Base-by-base conservation (phyloP, 2,888 invertebrate species). In the Dascillus cervinus region DNA sequence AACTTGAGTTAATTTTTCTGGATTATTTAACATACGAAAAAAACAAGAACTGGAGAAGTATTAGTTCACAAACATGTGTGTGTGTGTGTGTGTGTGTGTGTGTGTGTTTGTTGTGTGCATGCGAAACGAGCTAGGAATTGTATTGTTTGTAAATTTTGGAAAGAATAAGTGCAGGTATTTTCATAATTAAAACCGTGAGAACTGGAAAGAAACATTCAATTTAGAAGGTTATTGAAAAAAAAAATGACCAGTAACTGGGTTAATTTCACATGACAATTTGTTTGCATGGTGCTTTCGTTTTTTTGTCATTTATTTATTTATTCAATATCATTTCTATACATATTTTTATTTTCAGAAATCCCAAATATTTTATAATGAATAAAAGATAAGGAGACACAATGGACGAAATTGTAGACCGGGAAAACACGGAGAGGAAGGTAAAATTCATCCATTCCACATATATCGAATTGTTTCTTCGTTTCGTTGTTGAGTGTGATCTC, bases 301-400 rank as follows among this genome's bases (percentile, higher is more conserved):
- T n/a, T n/a, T n/a, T n/a, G n/a, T n/a, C n/a, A n/a, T n/a, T n/a
- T n/a, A n/a, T n/a, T n/a, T n/a, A n/a, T 24, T 24, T n/a, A 24
- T 3, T 3, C 13, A 24, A 13, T 24, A 9, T 27, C 11, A 11
- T 19, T 17, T 28, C 1, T 28, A 28, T 20, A n/a, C n/a, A 24
- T 23, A 21, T 9, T 13, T 29, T 22, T 29, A 29, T 23, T 26
- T 29, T 15, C 26, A 34, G 34, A 29, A 26, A 34, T 29, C 14
- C 25, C 26, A 29, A 13, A 25, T 26, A 26, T 24, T 26, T 35
- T 15, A 36, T 26, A 33, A 37, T 37, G 37, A 25, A 28, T 29
- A 25, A 29, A 25, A 25, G 26, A 28, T 27, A 37, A 20, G 17
- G n/a, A n/a, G n/a, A n/a, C n/a, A n/a, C n/a, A n/a, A n/a, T n/a